Evolutionary conservation across 2,113 vertebrate species (phyloP).

Genomic region (Chionodraco myersi): DNA sequence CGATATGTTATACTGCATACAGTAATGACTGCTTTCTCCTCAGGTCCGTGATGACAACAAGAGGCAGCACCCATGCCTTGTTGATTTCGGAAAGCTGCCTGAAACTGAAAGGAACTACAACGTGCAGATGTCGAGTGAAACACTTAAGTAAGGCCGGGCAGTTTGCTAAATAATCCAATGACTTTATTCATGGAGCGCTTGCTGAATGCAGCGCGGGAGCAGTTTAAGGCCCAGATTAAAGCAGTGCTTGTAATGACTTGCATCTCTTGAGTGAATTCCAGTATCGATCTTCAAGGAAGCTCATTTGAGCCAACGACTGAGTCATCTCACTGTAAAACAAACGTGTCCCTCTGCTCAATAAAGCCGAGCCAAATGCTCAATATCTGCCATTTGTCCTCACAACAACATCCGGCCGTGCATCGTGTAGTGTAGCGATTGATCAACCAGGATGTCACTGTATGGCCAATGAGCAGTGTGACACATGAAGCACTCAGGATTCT

Average conservation of each 20-base stretch:
- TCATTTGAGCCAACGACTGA: slow-evolving; percentile 47
- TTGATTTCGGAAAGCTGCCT: slow-evolving; percentile 95
- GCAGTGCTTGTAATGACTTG: slow-evolving; percentile 53
- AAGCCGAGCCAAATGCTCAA: slow-evolving; percentile 10
- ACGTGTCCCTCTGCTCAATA: slow-evolving; percentile 36
- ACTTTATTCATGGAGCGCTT: slow-evolving; percentile 27
- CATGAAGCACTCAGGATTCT: slow-evolving; percentile 5
- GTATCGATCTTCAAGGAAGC: slow-evolving; percentile 61
- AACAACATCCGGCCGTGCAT: not conserved
- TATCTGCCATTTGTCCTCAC: not conserved
- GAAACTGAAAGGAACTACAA: slow-evolving; percentile 99
- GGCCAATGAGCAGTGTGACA: slow-evolving; percentile 35
- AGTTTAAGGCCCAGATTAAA: slow-evolving; percentile 66
- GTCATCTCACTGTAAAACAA: slow-evolving; percentile 52
- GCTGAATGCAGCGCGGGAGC: slow-evolving; percentile 33
- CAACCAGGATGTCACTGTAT: slow-evolving; percentile 21
- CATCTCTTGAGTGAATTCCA: slow-evolving; percentile 53
- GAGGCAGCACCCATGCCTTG: slow-evolving; percentile 97
- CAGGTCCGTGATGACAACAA: slow-evolving; percentile 98
- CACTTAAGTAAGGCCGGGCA: slow-evolving; percentile 90
- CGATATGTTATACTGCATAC: too few species aligned
- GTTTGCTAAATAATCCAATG: slow-evolving; percentile 39
- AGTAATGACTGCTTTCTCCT: slow-evolving; percentile 20
- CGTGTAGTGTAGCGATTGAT: slow-evolving; percentile 1
- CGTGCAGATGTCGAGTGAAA: slow-evolving; percentile 98